Conservation (phyloP, 2,797 vertebrate genomes). For the Xiphorhynchus erythropygius region DNA sequence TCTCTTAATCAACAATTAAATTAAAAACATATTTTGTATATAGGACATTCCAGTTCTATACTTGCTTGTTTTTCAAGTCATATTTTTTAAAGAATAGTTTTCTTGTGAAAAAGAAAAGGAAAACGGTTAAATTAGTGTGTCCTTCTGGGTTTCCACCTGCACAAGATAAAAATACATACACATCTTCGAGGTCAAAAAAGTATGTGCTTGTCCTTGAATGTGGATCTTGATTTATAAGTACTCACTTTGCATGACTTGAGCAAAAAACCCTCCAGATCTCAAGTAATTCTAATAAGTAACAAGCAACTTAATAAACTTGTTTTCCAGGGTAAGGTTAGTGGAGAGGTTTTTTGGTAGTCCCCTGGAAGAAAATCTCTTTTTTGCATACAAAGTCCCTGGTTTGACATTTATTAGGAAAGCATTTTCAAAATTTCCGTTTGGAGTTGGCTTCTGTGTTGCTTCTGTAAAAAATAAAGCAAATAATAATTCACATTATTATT, state of each 20-base stretch:
- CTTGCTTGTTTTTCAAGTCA: background rate
- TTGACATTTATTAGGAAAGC: background rate
- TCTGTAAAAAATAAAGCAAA: background rate
- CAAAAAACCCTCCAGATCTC: rapidly evolving
- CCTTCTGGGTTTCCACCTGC: background rate
- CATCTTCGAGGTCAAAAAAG: background rate
- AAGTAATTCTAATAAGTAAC: background rate
- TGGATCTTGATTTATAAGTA: background rate
- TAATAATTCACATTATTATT: background rate
- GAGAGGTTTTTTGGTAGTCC: background rate
- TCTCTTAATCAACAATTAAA: background rate
- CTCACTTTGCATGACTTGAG: background rate
- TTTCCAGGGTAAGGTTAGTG: background rate
- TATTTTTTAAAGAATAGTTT: background rate
- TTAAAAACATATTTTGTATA: background rate
- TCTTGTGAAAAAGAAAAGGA: background rate
- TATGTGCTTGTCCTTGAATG: background rate
- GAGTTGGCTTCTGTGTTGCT: background rate
- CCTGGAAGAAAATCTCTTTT: background rate
- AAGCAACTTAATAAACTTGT: background rate
- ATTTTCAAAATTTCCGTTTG: background rate
- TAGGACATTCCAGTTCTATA: background rate
- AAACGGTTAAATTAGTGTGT: background rate
- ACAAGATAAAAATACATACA: background rate
- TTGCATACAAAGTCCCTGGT: background rate